phyloP scores from a whole-genome alignment of 37 sponge, comb jelly and placozoan genomes.

The Cladorhizidae sp. region DNA sequence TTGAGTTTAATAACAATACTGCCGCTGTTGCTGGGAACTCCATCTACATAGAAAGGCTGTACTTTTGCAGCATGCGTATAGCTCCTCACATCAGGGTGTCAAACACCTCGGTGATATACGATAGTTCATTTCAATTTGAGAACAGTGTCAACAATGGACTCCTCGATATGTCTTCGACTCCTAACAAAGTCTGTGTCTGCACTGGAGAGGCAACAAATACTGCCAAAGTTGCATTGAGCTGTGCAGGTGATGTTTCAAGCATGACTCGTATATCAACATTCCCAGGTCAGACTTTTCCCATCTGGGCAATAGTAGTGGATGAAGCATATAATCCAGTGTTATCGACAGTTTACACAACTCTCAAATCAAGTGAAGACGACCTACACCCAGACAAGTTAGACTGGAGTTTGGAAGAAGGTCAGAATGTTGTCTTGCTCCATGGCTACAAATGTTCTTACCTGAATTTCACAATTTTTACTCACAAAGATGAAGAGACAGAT shows the following conservation, averaged over 20 bases:
- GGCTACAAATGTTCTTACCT: conserved; percentile 8
- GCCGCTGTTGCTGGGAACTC: conserved; percentile 30
- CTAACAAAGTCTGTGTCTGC: conserved; percentile 1
- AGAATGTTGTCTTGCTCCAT: not conserved
- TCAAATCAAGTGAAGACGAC: not conserved
- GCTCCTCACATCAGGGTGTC: not conserved
- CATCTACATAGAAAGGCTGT: conserved; percentile 10
- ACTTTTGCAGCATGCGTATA: not conserved
- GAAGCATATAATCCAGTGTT: conserved; percentile 11
- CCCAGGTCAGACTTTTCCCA: conserved; percentile 1
- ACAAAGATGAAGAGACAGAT: not conserved
- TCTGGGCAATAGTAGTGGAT: not conserved
- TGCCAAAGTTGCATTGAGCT: not conserved
- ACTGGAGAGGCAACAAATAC: not conserved
- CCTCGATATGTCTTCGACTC: conserved; percentile 14
- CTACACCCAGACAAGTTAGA: not conserved
- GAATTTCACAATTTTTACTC: conserved; percentile 6
- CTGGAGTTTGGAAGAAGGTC: conserved; percentile 3
- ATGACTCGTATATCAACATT: not conserved
- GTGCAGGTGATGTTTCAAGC: not conserved
- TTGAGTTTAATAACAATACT: conserved; percentile 6
- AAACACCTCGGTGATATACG: not conserved
- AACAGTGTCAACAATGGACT: conserved; percentile 9
- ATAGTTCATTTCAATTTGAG: conserved; percentile 10
- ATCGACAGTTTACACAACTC: conserved; percentile 1